A percentile compares a stretch with the other conserved stretches of the same genome.
Conservation (phyloP, 2,888 invertebrate genomes). For the Oscheius sp. region DNA sequence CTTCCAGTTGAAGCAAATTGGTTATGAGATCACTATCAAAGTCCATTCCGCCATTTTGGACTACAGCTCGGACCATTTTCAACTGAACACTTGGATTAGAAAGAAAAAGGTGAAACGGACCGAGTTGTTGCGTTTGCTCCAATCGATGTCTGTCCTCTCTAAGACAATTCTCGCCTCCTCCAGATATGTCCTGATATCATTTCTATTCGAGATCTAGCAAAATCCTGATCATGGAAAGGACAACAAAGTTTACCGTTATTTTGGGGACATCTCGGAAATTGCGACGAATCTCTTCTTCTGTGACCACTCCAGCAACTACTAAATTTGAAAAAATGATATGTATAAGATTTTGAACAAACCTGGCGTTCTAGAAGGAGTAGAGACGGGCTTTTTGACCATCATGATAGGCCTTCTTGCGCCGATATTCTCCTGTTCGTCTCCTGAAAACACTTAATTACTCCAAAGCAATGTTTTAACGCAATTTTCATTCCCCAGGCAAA, state of each 20-base stretch:
- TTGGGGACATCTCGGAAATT: constrained; percentile 47
- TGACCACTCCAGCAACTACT: constrained; percentile 41
- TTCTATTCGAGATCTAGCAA: constrained; percentile 15
- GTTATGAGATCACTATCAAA: constrained; percentile 35
- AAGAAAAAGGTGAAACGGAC: constrained; percentile 75
- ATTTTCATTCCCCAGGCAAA: too few relatives aligned
- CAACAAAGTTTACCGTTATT: not conserved
- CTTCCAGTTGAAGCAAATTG: constrained; percentile 83
- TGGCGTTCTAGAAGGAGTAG: not conserved
- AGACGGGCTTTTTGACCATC: constrained; percentile 1
- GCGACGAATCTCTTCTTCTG: constrained; percentile 49
- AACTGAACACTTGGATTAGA: constrained; percentile 31
- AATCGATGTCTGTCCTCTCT: constrained; percentile 83
- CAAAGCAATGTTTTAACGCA: not conserved
- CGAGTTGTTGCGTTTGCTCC: constrained; percentile 93
- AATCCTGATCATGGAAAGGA: not conserved
- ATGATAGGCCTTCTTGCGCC: not conserved
- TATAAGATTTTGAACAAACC: not conserved
- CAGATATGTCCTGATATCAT: constrained; percentile 21
- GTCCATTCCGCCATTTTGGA: constrained; percentile 40
- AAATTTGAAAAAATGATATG: not conserved
- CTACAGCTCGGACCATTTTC: constrained; percentile 38
- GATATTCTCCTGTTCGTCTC: constrained; percentile 29
- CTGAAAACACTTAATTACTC: not conserved
- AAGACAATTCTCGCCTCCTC: constrained; percentile 33